These are phyloP conservation scores for Ranitomeya imitator DNA, from an alignment of 2,113 vertebrate species.

Conservation along the genomic window DNA sequence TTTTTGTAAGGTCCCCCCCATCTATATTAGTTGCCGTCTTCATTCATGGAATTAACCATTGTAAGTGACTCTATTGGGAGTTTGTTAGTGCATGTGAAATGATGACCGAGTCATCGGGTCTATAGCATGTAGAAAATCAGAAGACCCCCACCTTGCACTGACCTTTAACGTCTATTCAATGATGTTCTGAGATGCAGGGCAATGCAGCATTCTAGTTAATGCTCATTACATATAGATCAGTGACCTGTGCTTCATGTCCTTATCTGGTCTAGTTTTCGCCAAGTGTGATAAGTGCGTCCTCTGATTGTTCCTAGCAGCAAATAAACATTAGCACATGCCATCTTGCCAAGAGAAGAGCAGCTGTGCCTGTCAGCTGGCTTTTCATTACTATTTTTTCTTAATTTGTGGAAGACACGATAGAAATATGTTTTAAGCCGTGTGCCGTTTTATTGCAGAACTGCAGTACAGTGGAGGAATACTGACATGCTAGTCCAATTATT, in stretches of 20 bases:
- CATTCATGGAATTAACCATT: too few relatives aligned
- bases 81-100: too few relatives aligned
- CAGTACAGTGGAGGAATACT: not conserved
- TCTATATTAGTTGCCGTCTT: too few relatives aligned
- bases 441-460: not conserved
- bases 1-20: too few relatives aligned
- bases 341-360: slow-evolving; percentile 31
- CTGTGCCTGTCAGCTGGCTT: slow-evolving; percentile 27
- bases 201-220: not conserved
- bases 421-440: not conserved
- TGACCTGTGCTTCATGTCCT: not conserved
- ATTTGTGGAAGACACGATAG: not conserved
- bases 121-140: not conserved
- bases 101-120: not conserved
- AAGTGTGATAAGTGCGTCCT: not conserved
- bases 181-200: not conserved
- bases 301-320: slow-evolving; percentile 19
- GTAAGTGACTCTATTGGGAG: too few relatives aligned
- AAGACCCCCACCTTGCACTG: not conserved
- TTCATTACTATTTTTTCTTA: not conserved
- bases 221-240: not conserved
- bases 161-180: not conserved
- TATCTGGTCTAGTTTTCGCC: not conserved
- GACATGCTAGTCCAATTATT: not conserved
- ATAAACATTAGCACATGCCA: slow-evolving; percentile 9